Evolutionary conservation across 2,113 vertebrate genomes (phyloP), one percentile per base, ranked within the genome.

Genomic region (Maccullochella peelii): DNA sequence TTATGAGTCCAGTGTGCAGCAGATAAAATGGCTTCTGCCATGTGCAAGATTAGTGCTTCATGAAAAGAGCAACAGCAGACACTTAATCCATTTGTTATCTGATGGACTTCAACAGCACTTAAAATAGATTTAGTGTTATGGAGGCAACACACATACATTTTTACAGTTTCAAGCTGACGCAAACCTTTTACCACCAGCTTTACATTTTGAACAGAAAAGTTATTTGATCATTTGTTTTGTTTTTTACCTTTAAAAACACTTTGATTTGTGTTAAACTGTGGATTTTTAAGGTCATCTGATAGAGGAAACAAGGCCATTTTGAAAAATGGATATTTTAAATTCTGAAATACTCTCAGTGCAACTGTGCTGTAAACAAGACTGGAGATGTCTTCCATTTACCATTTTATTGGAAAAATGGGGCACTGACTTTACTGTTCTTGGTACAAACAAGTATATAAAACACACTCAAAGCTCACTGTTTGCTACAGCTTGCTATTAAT

Each of bases 1-100:
- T 44, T 8, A n/a, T 44, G 58, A 77, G 36, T 76, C 50, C 27
- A 71, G 40, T 47, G 6, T 61, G 15, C 1, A 69, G 49, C 30
- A 78, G 27, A 50, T 81, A 23, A 77, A 68, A 67, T 49, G 11
- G 8, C 33, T 36, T 27, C 49, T 61, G 38, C 8, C 15, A 8
- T 59, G 21, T 67, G 42, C 16, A 67, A 73, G 71, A 61, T 66
- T 36, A 77, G n/a, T 87, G 77, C 40, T 16, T 49, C 44, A 62
- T 66, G 15, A 54, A 61, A 62, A 77, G 25, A n/a, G 54, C 52
- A 58, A 68, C 42, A 30, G 30, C 12, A 2, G 55, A 76, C 11
- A 25, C 47, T 20, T 50, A 11, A 76, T 52, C 47, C 9, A 25
- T 76, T 76, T 54, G 42, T 63, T 55, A 42, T 70, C 20, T 52